phyloP scores from a whole-genome alignment of 2,113 vertebrate species.

The Zeus faber region DNA sequence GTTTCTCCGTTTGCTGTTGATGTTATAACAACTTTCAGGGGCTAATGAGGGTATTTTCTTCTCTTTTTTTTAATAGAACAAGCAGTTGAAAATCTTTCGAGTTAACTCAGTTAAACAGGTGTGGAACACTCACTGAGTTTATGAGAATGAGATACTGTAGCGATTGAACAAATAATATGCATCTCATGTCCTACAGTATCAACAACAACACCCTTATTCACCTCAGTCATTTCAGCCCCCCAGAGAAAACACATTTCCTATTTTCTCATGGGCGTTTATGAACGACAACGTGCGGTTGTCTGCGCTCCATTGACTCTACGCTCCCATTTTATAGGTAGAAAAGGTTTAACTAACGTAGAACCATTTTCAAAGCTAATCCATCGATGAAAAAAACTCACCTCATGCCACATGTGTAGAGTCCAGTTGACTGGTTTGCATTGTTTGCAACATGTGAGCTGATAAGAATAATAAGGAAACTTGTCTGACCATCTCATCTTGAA shows the following conservation, averaged over 20 bases:
- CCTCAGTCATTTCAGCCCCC: constrained; percentile 44
- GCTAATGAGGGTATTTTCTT: constrained; percentile 61
- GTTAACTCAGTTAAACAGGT: constrained; percentile 73
- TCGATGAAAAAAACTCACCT: constrained; percentile 40
- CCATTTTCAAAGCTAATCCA: constrained; percentile 55
- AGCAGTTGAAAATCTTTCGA: constrained; percentile 74
- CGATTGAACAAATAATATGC: constrained; percentile 60
- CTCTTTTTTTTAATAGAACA: constrained; percentile 71
- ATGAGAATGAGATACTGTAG: constrained; percentile 43
- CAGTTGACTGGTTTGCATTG: too few species aligned
- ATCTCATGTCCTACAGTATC: constrained; percentile 51
- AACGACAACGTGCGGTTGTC: constrained; percentile 42
- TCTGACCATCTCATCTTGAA: too few species aligned
- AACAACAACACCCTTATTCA: constrained; percentile 33
- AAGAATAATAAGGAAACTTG: too few species aligned
- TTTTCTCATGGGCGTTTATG: constrained; percentile 23
- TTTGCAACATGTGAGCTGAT: too few species aligned
- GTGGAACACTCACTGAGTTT: constrained; percentile 56
- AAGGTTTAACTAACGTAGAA: constrained; percentile 46
- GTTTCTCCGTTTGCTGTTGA: too few species aligned
- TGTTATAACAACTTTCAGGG: constrained; percentile 24
- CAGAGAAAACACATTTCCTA: constrained; percentile 39
- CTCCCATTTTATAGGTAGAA: constrained; percentile 44
- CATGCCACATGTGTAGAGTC: too few species aligned
- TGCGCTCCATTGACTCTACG: constrained; percentile 52